These are phyloP conservation scores for Chloroclysta siterata DNA, from an alignment of 2,888 invertebrate species.

Conservation along the genomic window DNA sequence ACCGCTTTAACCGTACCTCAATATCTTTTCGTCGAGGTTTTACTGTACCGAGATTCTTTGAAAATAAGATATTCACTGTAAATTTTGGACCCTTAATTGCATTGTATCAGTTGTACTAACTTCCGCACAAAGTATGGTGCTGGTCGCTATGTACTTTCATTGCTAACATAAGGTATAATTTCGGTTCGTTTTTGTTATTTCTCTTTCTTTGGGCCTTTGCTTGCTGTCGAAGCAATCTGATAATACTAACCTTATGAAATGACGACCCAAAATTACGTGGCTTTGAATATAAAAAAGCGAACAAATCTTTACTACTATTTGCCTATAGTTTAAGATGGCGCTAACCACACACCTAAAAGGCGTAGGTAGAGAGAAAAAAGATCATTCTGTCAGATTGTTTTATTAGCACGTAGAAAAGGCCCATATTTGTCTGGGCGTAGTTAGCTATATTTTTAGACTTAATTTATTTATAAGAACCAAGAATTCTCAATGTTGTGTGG, in stretches of 20 bases:
- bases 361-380: neutral
- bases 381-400: slow-evolving; percentile 10
- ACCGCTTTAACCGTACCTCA: neutral
- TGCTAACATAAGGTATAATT: slow-evolving; percentile 51
- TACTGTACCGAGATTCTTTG: slow-evolving; percentile 21
- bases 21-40: slow-evolving; percentile 6
- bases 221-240: slow-evolving; percentile 3
- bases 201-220: slow-evolving; percentile 12
- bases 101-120: slow-evolving; percentile 8
- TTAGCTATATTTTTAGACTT: slow-evolving; percentile 54
- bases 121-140: slow-evolving; percentile 54
- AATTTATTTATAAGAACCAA: slow-evolving; percentile 60
- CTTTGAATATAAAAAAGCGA: neutral
- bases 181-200: slow-evolving; percentile 32
- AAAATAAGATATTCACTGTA: slow-evolving; percentile 16
- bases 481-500: slow-evolving; percentile 59
- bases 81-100: slow-evolving; percentile 14
- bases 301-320: neutral
- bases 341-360: neutral
- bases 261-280: neutral
- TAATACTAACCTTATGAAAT: neutral
- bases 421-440: slow-evolving; percentile 20
- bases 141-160: slow-evolving; percentile 47
- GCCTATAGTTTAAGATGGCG: neutral
- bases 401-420: slow-evolving; percentile 4